Conservation (phyloP, 1,140 invertebrate species). For the Papilio aristodemus region DNA sequence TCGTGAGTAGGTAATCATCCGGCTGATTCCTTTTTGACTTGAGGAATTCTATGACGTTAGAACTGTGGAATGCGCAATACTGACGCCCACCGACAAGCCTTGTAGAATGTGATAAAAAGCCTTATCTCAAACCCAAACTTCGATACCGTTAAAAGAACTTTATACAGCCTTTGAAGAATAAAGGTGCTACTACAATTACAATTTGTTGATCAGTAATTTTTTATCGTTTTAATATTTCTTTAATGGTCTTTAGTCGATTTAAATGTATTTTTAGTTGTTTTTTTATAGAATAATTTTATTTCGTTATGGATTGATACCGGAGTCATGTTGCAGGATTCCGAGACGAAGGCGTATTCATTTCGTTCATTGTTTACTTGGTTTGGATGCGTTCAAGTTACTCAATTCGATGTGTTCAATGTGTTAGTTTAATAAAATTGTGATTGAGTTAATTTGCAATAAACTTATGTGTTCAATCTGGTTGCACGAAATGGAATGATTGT, state of each 20-base stretch:
- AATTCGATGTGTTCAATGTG: background rate
- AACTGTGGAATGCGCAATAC: slow-evolving; percentile 1
- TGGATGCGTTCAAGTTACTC: background rate
- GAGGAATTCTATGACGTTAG: background rate
- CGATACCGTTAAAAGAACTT: background rate
- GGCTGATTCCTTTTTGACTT: background rate
- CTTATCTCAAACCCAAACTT: slow-evolving; percentile 16
- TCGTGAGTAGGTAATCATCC: too few species aligned
- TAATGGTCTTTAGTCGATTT: too few species aligned
- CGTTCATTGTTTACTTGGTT: too few species aligned
- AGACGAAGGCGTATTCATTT: too few species aligned
- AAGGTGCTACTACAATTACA: slow-evolving; percentile 1
- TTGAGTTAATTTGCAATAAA: slow-evolving; percentile 30
- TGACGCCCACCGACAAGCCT: slow-evolving; percentile 12
- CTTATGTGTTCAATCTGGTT: slow-evolving; percentile 30
- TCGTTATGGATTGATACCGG: too few species aligned
- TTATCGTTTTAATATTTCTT: too few species aligned
- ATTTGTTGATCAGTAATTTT: background rate
- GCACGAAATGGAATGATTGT: background rate
- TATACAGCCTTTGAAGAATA: background rate
- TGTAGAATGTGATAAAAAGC: slow-evolving; percentile 8
- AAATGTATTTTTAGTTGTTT: too few species aligned
- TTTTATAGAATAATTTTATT: too few species aligned
- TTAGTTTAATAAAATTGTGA: slow-evolving; percentile 14
- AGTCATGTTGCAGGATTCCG: too few species aligned